phyloP scores from a whole-genome alignment of 2,113 vertebrate species.

The Pedetes capensis region DNA sequence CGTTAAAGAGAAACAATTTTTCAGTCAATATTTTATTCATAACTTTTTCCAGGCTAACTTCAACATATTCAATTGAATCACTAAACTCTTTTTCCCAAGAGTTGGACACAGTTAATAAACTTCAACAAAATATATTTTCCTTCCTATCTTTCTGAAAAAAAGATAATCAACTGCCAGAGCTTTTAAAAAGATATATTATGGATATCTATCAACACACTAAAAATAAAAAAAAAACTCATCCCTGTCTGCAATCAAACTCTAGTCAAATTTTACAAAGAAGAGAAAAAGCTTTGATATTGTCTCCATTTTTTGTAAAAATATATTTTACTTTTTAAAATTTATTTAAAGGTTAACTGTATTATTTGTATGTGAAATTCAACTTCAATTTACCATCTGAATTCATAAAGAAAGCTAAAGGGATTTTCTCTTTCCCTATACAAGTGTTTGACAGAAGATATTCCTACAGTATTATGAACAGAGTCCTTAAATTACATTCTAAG shows the following conservation, averaged over 20 bases:
- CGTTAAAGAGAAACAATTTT: constrained; percentile 39
- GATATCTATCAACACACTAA: neutral
- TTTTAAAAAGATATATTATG: neutral
- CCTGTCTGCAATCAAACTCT: neutral
- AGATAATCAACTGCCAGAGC: constrained; percentile 37
- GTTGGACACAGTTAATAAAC: constrained; percentile 14
- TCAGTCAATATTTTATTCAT: constrained; percentile 43
- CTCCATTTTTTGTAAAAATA: neutral
- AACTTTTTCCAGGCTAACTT: neutral
- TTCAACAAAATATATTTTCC: neutral
- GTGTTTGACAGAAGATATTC: constrained; percentile 44
- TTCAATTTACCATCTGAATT: constrained; percentile 29
- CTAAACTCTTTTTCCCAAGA: constrained; percentile 11
- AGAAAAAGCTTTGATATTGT: constrained; percentile 32
- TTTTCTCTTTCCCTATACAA: constrained; percentile 15
- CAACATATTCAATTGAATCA: constrained; percentile 4
- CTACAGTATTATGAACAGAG: constrained; percentile 33
- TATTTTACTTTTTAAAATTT: neutral
- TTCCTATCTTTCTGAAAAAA: constrained; percentile 4
- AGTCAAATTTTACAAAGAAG: constrained; percentile 11
- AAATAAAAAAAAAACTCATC: neutral
- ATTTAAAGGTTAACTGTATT: constrained; percentile 17
- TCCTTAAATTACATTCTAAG: constrained; percentile 66
- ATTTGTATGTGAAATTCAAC: constrained; percentile 26
- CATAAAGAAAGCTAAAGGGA: neutral